Conservation (phyloP, 2,797 vertebrate genomes). For the Siniperca obscura region DNA sequence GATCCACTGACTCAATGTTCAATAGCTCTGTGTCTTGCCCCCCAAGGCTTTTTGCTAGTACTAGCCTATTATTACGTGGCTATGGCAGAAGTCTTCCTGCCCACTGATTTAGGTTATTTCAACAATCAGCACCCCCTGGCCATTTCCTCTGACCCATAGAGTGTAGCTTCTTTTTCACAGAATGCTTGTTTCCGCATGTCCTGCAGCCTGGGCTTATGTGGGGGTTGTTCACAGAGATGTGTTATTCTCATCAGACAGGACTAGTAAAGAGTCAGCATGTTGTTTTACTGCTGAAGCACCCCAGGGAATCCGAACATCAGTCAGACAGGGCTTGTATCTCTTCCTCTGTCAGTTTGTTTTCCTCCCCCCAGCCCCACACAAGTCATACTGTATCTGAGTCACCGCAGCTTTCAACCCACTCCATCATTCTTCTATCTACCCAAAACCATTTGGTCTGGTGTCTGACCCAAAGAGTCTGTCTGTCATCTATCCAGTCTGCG, state of each 20-base stretch:
- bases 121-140: slow-evolving; percentile 55
- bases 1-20: slow-evolving; percentile 34
- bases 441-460: slow-evolving; percentile 54
- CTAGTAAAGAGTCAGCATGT: slow-evolving; percentile 81
- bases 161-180: slow-evolving; percentile 35
- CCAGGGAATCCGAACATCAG: slow-evolving; percentile 75
- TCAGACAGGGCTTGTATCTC: slow-evolving; percentile 77
- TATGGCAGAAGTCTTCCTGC: slow-evolving; percentile 42
- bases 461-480: slow-evolving; percentile 49
- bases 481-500: slow-evolving; percentile 56
- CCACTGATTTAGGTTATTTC: slow-evolving; percentile 57
- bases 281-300: slow-evolving; percentile 81
- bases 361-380: slow-evolving; percentile 63
- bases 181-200: slow-evolving; percentile 56
- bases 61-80: slow-evolving; percentile 11
- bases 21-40: slow-evolving; percentile 10
- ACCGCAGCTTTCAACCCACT: slow-evolving; percentile 56
- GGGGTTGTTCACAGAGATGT: slow-evolving; percentile 77
- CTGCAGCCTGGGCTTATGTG: slow-evolving; percentile 44
- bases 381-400: slow-evolving; percentile 65
- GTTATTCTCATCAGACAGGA: slow-evolving; percentile 85
- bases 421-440: slow-evolving; percentile 54
- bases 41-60: slow-evolving; percentile 1
- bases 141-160: slow-evolving; percentile 59
- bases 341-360: slow-evolving; percentile 74